These are phyloP conservation scores for Oenanthe oenanthe DNA, from an alignment of 2,113 vertebrate genomes.

Conservation along the genomic window DNA sequence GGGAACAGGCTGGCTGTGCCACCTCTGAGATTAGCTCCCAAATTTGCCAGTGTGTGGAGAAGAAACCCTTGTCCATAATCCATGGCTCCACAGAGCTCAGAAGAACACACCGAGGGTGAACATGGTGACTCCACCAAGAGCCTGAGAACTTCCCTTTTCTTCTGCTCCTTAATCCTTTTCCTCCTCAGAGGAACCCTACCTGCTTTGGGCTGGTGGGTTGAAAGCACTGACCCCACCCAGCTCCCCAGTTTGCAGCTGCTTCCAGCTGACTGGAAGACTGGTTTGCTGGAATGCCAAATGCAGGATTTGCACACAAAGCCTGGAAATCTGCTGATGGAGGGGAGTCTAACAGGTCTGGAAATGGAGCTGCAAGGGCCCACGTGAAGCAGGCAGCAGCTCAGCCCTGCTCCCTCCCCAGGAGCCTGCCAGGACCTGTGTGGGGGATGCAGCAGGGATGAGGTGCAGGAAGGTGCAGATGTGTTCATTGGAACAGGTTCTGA, in stretches of 20 bases:
- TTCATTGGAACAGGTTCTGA: not conserved
- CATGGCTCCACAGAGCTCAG: not conserved
- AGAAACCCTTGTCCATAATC: not conserved
- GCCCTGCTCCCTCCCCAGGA: not conserved
- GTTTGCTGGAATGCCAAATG: not conserved
- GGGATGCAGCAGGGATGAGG: not conserved
- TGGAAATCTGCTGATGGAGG: not conserved
- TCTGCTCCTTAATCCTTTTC: not conserved
- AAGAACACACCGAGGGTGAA: not conserved
- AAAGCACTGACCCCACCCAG: accelerated
- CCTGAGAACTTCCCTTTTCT: not conserved
- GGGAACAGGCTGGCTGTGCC: accelerated
- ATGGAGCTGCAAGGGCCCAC: not conserved
- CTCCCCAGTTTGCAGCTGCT: not conserved
- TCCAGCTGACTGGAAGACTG: not conserved
- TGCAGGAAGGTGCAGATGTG: not conserved
- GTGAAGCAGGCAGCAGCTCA: not conserved
- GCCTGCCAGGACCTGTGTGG: not conserved
- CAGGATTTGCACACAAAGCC: not conserved
- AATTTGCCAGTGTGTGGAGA: not conserved
- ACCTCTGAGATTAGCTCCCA: not conserved
- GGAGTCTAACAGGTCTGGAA: not conserved
- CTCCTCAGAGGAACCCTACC: not conserved
- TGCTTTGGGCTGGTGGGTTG: not conserved
- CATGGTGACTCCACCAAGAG: not conserved